phyloP scores from a whole-genome alignment of 2,888 invertebrate species.

The Sphinx pinastri region DNA sequence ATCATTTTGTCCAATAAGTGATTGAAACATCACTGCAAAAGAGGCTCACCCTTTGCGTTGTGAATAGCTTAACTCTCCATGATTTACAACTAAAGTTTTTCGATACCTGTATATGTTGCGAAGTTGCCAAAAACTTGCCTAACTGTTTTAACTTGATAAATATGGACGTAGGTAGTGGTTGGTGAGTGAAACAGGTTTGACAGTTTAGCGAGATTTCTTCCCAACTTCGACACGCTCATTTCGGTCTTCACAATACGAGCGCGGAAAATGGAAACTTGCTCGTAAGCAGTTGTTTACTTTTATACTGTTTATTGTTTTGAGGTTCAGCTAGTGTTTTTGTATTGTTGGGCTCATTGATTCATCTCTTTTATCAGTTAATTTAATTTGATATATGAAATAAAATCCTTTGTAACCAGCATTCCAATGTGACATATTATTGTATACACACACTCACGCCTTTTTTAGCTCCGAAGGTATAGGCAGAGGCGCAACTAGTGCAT shows the following conservation, averaged over 20 bases:
- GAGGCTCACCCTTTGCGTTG: neutral
- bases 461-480: too few species aligned
- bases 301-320: conserved; percentile 44
- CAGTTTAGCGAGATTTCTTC: conserved; percentile 48
- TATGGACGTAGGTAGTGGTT: conserved; percentile 40
- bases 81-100: conserved; percentile 20
- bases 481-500: too few species aligned
- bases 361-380: neutral
- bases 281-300: conserved; percentile 42
- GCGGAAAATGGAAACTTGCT: conserved; percentile 45
- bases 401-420: neutral
- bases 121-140: conserved; percentile 22
- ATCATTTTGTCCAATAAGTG: neutral
- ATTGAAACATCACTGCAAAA: neutral
- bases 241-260: conserved; percentile 49
- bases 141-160: conserved; percentile 27
- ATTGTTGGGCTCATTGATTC: neutral
- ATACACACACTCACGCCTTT: too few species aligned
- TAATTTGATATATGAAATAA: neutral
- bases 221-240: conserved; percentile 43
- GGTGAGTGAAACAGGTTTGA: conserved; percentile 54
- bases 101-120: conserved; percentile 18
- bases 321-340: neutral
- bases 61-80: conserved; percentile 3
- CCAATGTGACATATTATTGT: neutral